Conservation (phyloP, 2,888 invertebrate genomes). For the Synanthedon vespiformis region DNA sequence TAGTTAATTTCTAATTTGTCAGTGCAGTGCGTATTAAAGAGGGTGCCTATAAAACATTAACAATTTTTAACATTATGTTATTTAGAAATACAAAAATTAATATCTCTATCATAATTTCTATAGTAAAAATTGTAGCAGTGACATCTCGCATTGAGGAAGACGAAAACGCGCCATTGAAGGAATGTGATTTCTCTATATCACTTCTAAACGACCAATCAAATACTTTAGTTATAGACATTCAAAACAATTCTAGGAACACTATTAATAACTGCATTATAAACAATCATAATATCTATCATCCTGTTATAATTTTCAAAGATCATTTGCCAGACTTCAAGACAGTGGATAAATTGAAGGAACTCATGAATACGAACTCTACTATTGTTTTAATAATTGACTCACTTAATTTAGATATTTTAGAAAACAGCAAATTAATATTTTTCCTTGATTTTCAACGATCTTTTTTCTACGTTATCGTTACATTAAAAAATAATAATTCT, state of each 20-base stretch:
- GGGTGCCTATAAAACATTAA: too few relatives aligned
- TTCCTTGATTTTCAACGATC: slow-evolving; percentile 17
- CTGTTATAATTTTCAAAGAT: not conserved
- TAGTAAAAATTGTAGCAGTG: too few relatives aligned
- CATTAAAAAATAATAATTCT: slow-evolving; percentile 10
- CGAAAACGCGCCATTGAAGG: too few relatives aligned
- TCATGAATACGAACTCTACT: slow-evolving; percentile 6
- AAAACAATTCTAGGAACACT: slow-evolving; percentile 1
- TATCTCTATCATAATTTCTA: too few relatives aligned
- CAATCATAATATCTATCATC: not conserved
- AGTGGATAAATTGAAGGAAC: not conserved
- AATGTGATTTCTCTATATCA: not conserved
- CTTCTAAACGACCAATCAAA: not conserved
- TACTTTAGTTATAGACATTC: slow-evolving; percentile 2
- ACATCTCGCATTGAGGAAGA: too few relatives aligned
- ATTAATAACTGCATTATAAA: slow-evolving; percentile 2
- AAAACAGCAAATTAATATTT: slow-evolving; percentile 6
- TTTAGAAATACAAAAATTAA: too few relatives aligned
- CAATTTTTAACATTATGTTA: too few relatives aligned
- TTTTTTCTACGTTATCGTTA: slow-evolving; percentile 20
- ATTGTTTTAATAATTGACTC: slow-evolving; percentile 15
- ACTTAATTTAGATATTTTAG: slow-evolving; percentile 11
- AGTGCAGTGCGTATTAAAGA: too few relatives aligned
- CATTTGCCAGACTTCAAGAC: not conserved
- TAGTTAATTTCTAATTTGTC: too few relatives aligned